A percentile compares a stretch with the other conserved stretches of the same genome.
phyloP scores from a whole-genome alignment of 1,140 invertebrate genomes.

The Nymphalis io region DNA sequence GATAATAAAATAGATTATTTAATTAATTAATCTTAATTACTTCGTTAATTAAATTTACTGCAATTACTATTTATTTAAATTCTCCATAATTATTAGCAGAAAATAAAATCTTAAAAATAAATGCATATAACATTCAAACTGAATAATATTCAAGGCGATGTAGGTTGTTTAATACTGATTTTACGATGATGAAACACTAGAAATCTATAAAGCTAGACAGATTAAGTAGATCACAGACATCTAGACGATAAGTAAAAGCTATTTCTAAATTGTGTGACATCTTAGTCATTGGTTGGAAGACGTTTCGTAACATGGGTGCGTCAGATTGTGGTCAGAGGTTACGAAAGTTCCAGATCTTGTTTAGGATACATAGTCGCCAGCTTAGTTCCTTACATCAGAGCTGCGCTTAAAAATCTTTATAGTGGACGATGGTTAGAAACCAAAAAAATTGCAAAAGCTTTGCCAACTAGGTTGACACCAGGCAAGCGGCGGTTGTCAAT shows the following conservation, averaged over 20 bases:
- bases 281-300: conserved; percentile 27
- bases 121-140: neutral
- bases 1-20: no score
- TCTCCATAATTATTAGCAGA: neutral
- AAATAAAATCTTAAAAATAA: neutral
- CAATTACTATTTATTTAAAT: neutral
- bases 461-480: no score
- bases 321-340: conserved; percentile 38
- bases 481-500: no score
- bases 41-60: neutral
- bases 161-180: neutral
- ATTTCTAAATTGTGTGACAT: conserved; percentile 39
- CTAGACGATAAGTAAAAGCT: conserved; percentile 28
- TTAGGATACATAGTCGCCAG: conserved; percentile 18
- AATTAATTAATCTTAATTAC: no score
- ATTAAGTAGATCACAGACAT: conserved; percentile 25
- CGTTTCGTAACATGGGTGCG: conserved; percentile 34
- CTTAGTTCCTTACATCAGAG: no score
- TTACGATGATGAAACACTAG: conserved; percentile 1
- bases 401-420: no score
- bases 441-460: no score
- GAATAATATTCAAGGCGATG: neutral
- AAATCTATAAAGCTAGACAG: conserved; percentile 23
- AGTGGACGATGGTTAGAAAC: no score
- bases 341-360: conserved; percentile 35